Conservation (phyloP, 2,888 invertebrate genomes). For the Pyralis farinalis region DNA sequence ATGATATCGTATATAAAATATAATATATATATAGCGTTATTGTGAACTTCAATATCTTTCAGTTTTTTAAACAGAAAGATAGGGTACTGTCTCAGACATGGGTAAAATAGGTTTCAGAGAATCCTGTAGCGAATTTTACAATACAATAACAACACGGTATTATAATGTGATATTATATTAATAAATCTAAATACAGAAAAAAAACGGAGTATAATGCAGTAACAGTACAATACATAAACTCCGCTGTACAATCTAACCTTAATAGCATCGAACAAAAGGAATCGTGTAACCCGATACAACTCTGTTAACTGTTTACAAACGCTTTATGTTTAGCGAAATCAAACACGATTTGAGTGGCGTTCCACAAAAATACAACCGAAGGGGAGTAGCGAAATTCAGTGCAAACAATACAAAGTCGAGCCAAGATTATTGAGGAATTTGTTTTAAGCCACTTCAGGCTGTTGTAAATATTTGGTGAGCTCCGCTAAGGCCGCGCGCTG, state of each 20-base stretch:
- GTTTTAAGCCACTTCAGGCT: slow-evolving; percentile 75
- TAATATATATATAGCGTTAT: no score
- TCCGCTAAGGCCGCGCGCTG: slow-evolving; percentile 53
- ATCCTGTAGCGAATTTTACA: no score
- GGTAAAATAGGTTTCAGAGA: no score
- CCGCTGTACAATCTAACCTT: slow-evolving; percentile 21
- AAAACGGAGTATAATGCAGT: no score
- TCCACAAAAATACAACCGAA: slow-evolving; percentile 63
- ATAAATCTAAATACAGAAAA: no score
- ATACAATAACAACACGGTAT: no score
- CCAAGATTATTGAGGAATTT: slow-evolving; percentile 76
- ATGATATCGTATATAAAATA: no score
- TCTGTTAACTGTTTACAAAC: slow-evolving; percentile 71
- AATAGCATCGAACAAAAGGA: slow-evolving; percentile 48
- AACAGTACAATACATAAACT: no score
- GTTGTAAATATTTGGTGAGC: slow-evolving; percentile 76
- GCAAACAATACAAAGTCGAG: slow-evolving; percentile 69
- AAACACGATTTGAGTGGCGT: slow-evolving; percentile 72
- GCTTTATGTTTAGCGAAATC: slow-evolving; percentile 74
- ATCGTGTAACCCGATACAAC: slow-evolving; percentile 66
- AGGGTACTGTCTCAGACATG: no score
- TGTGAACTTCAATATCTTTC: no score
- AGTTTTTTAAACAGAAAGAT: no score
- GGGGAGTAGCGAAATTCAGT: slow-evolving; percentile 64
- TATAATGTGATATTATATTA: no score